Conservation (phyloP, 2,888 invertebrate species). For the Erebia ligea region DNA sequence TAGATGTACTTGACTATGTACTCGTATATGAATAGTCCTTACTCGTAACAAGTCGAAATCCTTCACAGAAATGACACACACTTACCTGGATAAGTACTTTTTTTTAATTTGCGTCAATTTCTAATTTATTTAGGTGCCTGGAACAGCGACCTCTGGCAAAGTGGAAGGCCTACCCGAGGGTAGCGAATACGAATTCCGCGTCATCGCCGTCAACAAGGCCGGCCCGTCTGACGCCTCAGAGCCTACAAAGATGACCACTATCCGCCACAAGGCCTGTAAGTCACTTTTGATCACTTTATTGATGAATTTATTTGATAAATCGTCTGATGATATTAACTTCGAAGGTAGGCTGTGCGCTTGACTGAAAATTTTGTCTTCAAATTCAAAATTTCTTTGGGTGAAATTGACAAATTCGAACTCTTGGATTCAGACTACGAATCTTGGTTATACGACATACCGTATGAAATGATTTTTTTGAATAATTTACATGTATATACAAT, state of each 20-base stretch:
- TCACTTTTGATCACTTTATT: conserved; percentile 44
- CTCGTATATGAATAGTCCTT: neutral
- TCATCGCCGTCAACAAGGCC: conserved; percentile 96
- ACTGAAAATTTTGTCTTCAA: too few relatives aligned
- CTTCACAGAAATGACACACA: neutral
- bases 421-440: too few relatives aligned
- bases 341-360: too few relatives aligned
- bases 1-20: neutral
- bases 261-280: conserved; percentile 94
- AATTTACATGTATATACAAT: too few relatives aligned
- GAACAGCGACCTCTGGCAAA: conserved; percentile 88
- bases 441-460: too few relatives aligned
- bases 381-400: too few relatives aligned
- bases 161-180: conserved; percentile 94
- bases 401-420: too few relatives aligned
- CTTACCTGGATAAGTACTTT: neutral
- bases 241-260: conserved; percentile 93
- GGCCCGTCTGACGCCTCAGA: conserved; percentile 95
- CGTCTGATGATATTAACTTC: neutral
- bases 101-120: neutral
- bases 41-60: neutral
- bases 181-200: conserved; percentile 95
- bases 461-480: too few relatives aligned
- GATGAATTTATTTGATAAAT: neutral
- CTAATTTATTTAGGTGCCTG: conserved; percentile 81